phyloP scores from a whole-genome alignment of 2,113 vertebrate genomes.

The Ceyx cyanopectus region DNA sequence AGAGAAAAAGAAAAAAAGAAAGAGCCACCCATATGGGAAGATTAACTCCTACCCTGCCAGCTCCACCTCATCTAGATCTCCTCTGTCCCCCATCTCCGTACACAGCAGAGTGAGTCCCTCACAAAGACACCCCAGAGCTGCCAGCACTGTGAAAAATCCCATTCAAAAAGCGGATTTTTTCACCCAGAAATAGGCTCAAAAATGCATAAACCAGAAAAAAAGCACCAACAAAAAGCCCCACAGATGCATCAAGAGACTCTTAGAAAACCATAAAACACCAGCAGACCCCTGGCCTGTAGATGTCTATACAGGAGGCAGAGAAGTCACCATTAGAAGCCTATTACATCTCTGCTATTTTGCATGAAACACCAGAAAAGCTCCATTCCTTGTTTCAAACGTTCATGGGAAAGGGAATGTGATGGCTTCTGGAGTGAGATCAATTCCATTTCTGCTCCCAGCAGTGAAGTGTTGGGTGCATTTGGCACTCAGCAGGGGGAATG shows the following conservation, averaged over 20 bases:
- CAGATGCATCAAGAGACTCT: background rate
- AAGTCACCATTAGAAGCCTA: background rate
- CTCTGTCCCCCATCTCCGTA: background rate
- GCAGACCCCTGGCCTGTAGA: background rate
- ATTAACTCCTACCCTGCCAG: slow-evolving; percentile 58
- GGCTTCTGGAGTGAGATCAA: background rate
- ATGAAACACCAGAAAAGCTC: background rate
- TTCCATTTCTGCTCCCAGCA: background rate
- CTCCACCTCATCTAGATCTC: background rate
- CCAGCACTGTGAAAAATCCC: background rate
- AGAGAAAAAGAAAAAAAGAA: background rate
- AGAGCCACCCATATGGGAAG: background rate
- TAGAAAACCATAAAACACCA: background rate
- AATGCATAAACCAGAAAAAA: background rate
- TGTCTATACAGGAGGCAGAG: background rate
- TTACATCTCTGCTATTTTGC: background rate
- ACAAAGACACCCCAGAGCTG: background rate
- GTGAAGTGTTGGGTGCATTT: background rate
- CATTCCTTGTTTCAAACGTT: background rate
- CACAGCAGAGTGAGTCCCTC: background rate
- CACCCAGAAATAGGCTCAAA: background rate
- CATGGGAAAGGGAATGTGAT: background rate
- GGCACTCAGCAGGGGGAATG: background rate
- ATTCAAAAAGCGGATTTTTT: slow-evolving; percentile 20
- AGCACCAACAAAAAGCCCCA: background rate